Base-by-base conservation (phyloP, 2,888 invertebrate genomes). In the Ethmia dodecea region DNA sequence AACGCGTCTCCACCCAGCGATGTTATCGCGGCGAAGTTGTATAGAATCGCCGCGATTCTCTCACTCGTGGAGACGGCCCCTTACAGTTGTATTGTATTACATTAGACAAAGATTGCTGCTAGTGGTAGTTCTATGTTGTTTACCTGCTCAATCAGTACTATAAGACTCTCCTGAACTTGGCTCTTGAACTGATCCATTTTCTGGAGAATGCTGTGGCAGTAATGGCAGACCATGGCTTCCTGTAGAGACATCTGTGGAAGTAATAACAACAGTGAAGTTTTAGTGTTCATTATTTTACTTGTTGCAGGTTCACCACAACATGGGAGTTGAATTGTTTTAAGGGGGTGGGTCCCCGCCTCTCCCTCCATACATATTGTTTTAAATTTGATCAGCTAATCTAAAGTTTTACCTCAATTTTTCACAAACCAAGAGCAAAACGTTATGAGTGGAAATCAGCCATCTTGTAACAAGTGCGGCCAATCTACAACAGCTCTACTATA, bases 121-220 rank as follows among this genome's bases (percentile, higher is more conserved):
- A 11, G 5, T 9, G 1, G 5, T 6, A 5, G 26, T 3, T 11
- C n/a, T n/a, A n/a, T 26, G 3, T 26, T 6, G 31, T 29, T 45
- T 55, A 74, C 79, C 66, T 59, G 54, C 4, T 55, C 44, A 4
- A 47, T 55, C 2, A 77, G 46, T 9, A 54, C 31, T 0, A 39
- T 33, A 4, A 55, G 25, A 26, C 55, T 65, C 1, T 63, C 47
- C 35, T 61, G 50, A 0, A 73, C 60, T 45, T 73, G 69, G 1
- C 40, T 37, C 28, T 53, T 62, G 28, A 81, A 81, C 1, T 33
- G 5, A 1, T 65, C 55, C 9, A 76, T 64, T 38, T 71, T 73
- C 10, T 52, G 59, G 9, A 79, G 38, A 31, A 64, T 55, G 8
- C 31, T 46, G 37, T 81, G 81, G 20, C 81, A 81, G 2, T 40